Evolutionary conservation across 2,113 vertebrate genomes (phyloP).

Genomic region (Emydura subglobosa): DNA sequence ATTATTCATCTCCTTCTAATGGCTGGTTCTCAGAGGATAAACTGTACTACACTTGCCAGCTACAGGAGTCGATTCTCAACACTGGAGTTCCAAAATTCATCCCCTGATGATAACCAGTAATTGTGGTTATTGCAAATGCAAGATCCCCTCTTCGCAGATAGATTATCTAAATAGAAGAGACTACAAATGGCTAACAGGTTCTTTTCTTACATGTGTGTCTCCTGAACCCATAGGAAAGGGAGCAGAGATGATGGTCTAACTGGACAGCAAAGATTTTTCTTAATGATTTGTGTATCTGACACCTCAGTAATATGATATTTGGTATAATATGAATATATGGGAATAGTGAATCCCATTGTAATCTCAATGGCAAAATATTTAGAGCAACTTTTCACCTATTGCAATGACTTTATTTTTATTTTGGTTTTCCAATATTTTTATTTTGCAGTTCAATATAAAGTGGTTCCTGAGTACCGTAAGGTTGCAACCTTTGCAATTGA

Average conservation of each 20-base stretch:
- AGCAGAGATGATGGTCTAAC: not conserved
- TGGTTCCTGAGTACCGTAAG: not conserved
- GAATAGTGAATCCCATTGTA: not conserved
- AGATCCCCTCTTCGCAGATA: not conserved
- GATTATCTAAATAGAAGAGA: not conserved
- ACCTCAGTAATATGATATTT: not conserved
- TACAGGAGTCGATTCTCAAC: not conserved
- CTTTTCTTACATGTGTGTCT: not conserved
- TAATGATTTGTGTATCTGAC: not conserved
- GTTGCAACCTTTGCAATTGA: not conserved
- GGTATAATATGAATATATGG: accelerated
- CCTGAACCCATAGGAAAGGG: not conserved
- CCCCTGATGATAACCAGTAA: not conserved
- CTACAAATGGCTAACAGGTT: not conserved
- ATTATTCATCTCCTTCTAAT: not conserved
- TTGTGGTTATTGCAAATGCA: not conserved
- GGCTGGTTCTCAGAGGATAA: accelerated
- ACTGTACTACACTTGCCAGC: accelerated
- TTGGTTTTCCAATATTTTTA: slow-evolving; percentile 5
- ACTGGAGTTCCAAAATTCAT: not conserved
- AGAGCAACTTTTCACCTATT: not conserved
- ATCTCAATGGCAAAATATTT: not conserved
- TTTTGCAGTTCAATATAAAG: slow-evolving; percentile 4
- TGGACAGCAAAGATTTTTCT: not conserved
- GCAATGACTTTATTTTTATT: not conserved